phyloP scores from a whole-genome alignment of 2,797 vertebrate genomes.

The Oceanodroma leucorhoa region DNA sequence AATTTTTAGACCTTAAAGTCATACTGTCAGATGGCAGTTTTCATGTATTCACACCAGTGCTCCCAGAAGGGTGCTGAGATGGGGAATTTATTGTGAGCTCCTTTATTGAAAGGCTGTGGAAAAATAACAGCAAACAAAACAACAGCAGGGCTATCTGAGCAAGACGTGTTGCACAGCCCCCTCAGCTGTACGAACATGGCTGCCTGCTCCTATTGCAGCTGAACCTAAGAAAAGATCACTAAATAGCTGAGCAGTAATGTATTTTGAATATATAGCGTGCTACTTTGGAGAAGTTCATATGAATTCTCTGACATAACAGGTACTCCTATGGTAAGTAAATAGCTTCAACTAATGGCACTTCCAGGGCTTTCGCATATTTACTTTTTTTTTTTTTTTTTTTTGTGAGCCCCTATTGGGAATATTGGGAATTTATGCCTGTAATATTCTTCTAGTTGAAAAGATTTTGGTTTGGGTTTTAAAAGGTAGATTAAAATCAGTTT shows the following conservation, averaged over 20 bases:
- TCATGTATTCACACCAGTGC: background rate
- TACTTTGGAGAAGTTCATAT: background rate
- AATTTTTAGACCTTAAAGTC: background rate
- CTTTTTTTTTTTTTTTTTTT: background rate
- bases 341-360: background rate
- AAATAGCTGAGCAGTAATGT: background rate
- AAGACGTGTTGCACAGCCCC: rapidly evolving
- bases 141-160: background rate
- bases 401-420: background rate
- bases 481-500: background rate
- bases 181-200: rapidly evolving
- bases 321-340: background rate
- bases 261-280: background rate
- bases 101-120: background rate
- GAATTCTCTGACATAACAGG: background rate
- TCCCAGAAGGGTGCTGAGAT: background rate
- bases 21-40: background rate
- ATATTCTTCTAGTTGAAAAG: background rate
- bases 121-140: background rate
- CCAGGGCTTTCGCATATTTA: background rate
- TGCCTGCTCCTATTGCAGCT: background rate
- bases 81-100: background rate
- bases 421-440: background rate
- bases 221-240: background rate
- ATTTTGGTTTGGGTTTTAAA: background rate